Conservation (phyloP, 2,797 vertebrate genomes). For the Coregonus sp. region DNA sequence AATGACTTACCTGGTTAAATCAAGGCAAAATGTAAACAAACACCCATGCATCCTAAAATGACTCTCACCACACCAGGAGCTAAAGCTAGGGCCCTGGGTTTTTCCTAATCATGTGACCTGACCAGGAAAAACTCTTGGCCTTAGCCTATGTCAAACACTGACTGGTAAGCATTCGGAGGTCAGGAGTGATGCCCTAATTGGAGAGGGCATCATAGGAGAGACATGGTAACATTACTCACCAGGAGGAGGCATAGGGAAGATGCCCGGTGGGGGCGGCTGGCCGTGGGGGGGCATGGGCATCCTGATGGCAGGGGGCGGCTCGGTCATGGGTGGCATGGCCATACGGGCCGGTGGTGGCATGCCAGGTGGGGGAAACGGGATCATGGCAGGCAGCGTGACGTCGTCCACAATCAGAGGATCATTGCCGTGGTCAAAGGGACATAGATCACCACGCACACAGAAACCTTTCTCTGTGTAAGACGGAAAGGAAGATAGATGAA, state of each 20-base stretch:
- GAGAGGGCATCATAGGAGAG: not conserved
- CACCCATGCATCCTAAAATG: too few species aligned
- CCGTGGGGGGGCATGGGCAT: constrained; percentile 84
- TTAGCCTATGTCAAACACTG: not conserved
- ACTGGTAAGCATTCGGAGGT: too few species aligned
- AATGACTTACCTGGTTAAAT: not conserved
- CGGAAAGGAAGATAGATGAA: not conserved
- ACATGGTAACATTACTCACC: constrained; percentile 71
- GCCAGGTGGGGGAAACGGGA: constrained; percentile 93
- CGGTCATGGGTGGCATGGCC: constrained; percentile 85
- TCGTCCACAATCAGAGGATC: constrained; percentile 97
- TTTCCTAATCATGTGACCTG: too few species aligned
- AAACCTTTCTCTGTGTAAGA: constrained; percentile 90
- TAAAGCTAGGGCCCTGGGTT: too few species aligned
- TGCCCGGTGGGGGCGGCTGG: constrained; percentile 88
- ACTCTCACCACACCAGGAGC: too few species aligned
- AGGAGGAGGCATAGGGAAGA: constrained; percentile 83
- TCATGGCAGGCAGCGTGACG: constrained; percentile 93
- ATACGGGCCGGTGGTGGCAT: constrained; percentile 80
- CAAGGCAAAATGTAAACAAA: not conserved
- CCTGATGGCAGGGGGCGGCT: constrained; percentile 82
- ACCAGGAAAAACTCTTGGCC: not conserved
- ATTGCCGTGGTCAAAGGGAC: constrained; percentile 95
- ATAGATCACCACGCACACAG: constrained; percentile 95
- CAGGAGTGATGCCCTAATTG: too few species aligned